These are phyloP conservation scores for Troides helena DNA, from an alignment of 2,888 invertebrate genomes.

Conservation along the genomic window DNA sequence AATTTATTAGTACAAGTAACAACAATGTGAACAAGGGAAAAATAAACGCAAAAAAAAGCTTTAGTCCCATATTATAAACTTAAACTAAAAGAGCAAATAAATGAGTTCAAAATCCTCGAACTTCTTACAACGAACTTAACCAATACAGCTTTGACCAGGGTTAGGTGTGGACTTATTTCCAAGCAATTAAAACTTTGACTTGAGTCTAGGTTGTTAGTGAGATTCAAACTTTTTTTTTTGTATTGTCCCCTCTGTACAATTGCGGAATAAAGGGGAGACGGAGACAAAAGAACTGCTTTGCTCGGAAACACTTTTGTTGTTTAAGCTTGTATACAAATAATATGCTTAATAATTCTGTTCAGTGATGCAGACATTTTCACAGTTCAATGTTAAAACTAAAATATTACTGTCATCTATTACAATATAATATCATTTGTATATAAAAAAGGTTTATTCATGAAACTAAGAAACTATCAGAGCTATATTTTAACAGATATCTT, in stretches of 20 bases:
- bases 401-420: neutral
- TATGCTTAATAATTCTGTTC: constrained; percentile 9
- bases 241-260: constrained; percentile 58
- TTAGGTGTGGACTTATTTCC: constrained; percentile 57
- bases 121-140: constrained; percentile 34
- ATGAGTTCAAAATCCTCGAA: constrained; percentile 18
- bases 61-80: neutral
- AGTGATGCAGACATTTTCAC: neutral
- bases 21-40: neutral
- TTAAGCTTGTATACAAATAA: constrained; percentile 6
- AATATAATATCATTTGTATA: too few species aligned
- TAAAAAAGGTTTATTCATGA: neutral
- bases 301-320: constrained; percentile 7
- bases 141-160: constrained; percentile 37
- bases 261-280: constrained; percentile 33
- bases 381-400: neutral
- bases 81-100: constrained; percentile 13
- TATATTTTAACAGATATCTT: neutral
- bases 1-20: neutral
- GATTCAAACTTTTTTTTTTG: constrained; percentile 65
- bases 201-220: constrained; percentile 61
- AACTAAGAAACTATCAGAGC: neutral
- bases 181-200: constrained; percentile 73
- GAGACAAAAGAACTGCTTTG: constrained; percentile 24
- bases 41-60: neutral